phyloP scores from a whole-genome alignment of 2,888 invertebrate species.

The Entomobrya proxima region DNA sequence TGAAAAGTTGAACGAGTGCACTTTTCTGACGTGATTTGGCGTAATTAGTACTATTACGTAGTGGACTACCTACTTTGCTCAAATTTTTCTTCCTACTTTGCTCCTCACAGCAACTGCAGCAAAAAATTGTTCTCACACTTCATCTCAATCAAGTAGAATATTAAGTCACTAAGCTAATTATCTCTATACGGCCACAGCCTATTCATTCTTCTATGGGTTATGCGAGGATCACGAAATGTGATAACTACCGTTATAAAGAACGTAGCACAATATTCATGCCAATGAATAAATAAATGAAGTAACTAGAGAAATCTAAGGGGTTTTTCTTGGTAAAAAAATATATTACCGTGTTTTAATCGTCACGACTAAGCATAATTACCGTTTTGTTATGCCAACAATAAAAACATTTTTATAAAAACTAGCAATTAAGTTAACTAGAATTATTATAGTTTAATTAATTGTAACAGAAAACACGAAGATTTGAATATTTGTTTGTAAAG shows the following conservation, averaged over 20 bases:
- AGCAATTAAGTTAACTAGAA: no score
- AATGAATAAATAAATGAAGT: not conserved
- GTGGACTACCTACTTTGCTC: not conserved
- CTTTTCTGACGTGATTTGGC: not conserved
- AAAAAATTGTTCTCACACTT: not conserved
- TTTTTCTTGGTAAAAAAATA: not conserved
- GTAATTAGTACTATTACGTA: no score
- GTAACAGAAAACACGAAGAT: no score
- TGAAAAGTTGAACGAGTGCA: not conserved
- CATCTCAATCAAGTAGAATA: not conserved
- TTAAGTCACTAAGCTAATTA: not conserved
- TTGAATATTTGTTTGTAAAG: no score
- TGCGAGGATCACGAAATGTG: no score
- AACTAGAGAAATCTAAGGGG: not conserved
- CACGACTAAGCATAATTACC: not conserved
- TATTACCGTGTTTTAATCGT: not conserved
- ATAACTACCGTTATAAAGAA: no score
- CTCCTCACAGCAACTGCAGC: not conserved
- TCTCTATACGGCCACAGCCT: not conserved
- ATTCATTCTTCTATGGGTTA: no score
- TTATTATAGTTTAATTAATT: no score
- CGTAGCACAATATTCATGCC: no score
- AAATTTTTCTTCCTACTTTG: slow-evolving; percentile 1
- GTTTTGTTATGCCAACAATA: no score
- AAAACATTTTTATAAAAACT: not conserved